Base-by-base conservation (phyloP, 2,888 invertebrate genomes). In the Geophilus truncorum region DNA sequence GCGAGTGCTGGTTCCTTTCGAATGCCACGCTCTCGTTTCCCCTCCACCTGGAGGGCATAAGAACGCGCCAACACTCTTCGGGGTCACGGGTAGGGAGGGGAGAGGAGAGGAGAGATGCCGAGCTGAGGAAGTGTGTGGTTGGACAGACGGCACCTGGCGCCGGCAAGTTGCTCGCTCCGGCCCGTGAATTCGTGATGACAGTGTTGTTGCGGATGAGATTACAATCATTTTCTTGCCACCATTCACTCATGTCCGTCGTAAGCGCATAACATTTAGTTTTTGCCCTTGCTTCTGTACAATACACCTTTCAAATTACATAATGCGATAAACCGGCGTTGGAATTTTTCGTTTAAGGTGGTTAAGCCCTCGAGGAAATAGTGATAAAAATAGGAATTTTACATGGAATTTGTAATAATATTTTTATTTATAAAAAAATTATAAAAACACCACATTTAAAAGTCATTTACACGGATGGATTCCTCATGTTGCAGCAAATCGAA, bases 11-110 rank as follows among this genome's bases (percentile, higher is more conserved):
- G 25, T 70, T 70, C 70, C 51, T 51, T 32, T 51, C 51, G 18
- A 70, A 70, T 70, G 70, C 70, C 70, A 70, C 70, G 28, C 70
- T 70, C 70, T 70, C 70, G 28, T 70, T 70, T 70, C 70, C 70
- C 70, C 70, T 70, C 28, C 70, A 23, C 70, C 70, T 23, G 1
- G 28, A 51, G 51, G 51, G 18, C 51, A 51, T 51, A 18, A 21
- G 51, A 51, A 51, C 51, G 51, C 51, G 51, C 51, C 51, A 40
- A 18, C 40, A 40, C 51, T 18, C n/a, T 70, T 23, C 28, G 70
- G 70, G 70, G 70, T 70, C 70, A 70, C 10, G 28, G 70, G 70
- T 23, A 70, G 70, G 70, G 70, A 28, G 70, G 70, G 25, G 28
- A 70, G 70, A 28, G 70, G n/a, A 28, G 70, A 10, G 28, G 28